Evolutionary conservation across 2,113 vertebrate genomes (phyloP).

Genomic region (Erythrolamprus reginae): DNA sequence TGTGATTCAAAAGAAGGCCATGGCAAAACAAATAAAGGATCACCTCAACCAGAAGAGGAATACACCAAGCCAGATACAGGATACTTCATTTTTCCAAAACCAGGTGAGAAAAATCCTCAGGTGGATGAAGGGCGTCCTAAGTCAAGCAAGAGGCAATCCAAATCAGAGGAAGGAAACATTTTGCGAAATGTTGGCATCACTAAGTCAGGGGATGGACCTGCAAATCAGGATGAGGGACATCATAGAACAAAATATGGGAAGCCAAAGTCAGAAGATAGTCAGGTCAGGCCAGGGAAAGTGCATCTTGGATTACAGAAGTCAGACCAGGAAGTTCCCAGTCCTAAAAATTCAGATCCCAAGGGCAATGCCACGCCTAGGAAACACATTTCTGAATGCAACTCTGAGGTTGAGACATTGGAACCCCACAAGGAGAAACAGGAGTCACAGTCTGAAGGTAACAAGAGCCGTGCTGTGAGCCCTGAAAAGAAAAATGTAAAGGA

Average conservation of each 20-base stretch:
- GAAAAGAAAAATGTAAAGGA: not conserved
- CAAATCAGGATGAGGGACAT: not conserved
- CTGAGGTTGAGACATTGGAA: not conserved
- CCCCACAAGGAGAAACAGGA: not conserved
- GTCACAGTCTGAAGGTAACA: not conserved
- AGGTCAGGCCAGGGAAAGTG: not conserved
- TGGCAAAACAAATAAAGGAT: not conserved
- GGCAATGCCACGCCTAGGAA: not conserved
- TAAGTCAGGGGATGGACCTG: not conserved
- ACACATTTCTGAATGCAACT: not conserved
- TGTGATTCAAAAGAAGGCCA: not conserved
- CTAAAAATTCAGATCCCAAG: not conserved
- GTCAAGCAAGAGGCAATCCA: not conserved
- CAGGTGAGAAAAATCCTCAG: constrained; percentile 2
- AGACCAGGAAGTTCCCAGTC: not conserved
- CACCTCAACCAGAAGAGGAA: not conserved
- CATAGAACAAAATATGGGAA: not conserved
- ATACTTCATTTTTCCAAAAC: constrained; percentile 20
- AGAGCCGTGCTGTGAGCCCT: not conserved
- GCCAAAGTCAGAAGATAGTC: not conserved
- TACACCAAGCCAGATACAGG: not conserved
- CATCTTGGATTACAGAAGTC: not conserved
- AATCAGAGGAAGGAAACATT: not conserved
- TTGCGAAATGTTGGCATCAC: not conserved
- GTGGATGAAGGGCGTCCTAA: not conserved